Base-by-base conservation (phyloP, 2,888 invertebrate species). In the Brachypterus glaber region DNA sequence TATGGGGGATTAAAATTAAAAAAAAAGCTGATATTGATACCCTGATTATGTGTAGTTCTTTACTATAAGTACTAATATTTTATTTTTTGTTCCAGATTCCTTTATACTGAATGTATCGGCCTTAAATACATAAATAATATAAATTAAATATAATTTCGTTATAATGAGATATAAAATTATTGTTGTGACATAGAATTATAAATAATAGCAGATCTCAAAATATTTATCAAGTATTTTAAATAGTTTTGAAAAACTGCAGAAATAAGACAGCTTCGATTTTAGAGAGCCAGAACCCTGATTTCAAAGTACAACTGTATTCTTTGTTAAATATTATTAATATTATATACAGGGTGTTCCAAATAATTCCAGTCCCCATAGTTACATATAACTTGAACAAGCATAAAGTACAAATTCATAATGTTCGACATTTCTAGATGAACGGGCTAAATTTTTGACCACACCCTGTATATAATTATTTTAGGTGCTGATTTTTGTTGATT, bases 91-190 rank as follows among this genome's bases (percentile, higher is more conserved):
- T 66, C 40, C 63, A 66, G 66, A 66, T 65, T 65, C 61, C 65
- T 65, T 66, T 61, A 64, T 57, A 65, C 63, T 62, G 66, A 64
- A 60, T 66, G 65, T 65, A 65, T 66, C 65, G 67, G 67, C 66
- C 67, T 67, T 67, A 66, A 62, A 57, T 59, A 58, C 59, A 60
- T 62, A 59, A 60, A 62, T 52, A 53, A 44, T 46, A 45, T 51
- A 58, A 55, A 54, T 56, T 56, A 55, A 56, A 56, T 55, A 53
- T 59, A 57, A 60, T 59, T 61, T 62, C 60, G 62, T 63, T 62
- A 61, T 57, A 53, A 58, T 57, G 58, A 58, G 51, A 59, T 56
- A 51, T 57, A 50, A 60, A 56, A 62, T 61, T 60, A 63, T 64
- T 64, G 64, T 66, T 66, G 64, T 65, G 63, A 63, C 55, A 60